Evolutionary conservation across 2,797 vertebrate genomes (phyloP).

Genomic region (Rhinichthys osculus): DNA sequence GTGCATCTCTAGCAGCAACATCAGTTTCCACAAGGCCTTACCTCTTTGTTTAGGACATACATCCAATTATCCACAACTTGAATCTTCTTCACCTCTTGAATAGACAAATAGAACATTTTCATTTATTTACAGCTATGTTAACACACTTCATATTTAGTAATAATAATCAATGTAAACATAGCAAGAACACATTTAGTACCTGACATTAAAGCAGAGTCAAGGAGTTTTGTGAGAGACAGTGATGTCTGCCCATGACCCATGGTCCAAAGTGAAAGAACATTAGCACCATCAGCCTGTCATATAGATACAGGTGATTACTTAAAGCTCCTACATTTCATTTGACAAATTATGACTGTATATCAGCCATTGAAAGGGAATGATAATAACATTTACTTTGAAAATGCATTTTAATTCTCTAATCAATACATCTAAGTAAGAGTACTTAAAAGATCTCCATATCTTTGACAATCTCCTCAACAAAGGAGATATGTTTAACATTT

Average conservation of each 20-base stretch:
- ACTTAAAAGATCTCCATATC: not conserved
- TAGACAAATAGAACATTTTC: not conserved
- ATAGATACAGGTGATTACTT: not conserved
- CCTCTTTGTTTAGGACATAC: constrained; percentile 89
- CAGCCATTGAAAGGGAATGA: not conserved
- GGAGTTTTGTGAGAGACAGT: constrained; percentile 75
- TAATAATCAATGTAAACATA: not conserved
- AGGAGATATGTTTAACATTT: not conserved
- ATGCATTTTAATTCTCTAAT: not conserved
- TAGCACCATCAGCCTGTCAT: constrained; percentile 82
- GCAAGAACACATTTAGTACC: constrained; percentile 70
- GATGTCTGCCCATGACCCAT: constrained; percentile 73
- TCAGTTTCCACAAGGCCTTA: constrained; percentile 64
- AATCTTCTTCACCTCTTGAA: constrained; percentile 87
- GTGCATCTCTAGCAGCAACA: not conserved
- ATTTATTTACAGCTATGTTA: not conserved
- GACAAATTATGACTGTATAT: not conserved
- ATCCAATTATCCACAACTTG: constrained; percentile 86
- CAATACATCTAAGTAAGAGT: not conserved
- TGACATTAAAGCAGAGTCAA: constrained; percentile 82
- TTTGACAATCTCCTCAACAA: not conserved
- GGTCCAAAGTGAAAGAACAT: constrained; percentile 85
- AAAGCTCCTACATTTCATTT: not conserved
- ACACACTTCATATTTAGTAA: not conserved
- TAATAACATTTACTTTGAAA: not conserved